Conservation (phyloP, 2,797 vertebrate species). For the Cryptoprocta ferox region DNA sequence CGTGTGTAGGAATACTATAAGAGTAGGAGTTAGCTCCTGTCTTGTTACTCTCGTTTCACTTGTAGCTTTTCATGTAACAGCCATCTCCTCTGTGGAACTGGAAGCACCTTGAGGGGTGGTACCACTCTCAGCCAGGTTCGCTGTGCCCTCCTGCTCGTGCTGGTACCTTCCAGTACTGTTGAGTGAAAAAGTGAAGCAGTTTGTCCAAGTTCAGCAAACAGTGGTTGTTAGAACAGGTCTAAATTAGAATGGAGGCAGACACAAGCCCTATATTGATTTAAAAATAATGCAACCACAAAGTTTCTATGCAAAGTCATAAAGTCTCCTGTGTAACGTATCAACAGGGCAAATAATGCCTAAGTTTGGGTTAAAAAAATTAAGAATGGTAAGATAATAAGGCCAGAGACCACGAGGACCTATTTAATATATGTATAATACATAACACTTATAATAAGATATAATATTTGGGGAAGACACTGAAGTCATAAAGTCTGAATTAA, state of each 20-base stretch:
- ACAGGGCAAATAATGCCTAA: neutral
- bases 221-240: neutral
- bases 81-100: neutral
- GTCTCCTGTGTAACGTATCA: neutral
- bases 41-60: neutral
- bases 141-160: neutral
- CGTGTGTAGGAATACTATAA: neutral
- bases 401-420: neutral
- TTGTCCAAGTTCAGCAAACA: neutral
- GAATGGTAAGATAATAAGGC: neutral
- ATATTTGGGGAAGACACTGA: neutral
- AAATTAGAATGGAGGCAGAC: neutral
- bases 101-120: fast-evolving
- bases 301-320: neutral
- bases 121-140: neutral
- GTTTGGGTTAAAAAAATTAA: neutral
- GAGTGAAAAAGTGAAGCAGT: neutral
- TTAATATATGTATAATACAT: neutral
- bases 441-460: neutral
- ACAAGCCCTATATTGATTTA: neutral
- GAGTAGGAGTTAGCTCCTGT: neutral
- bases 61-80: neutral
- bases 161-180: neutral
- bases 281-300: neutral
- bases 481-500: neutral